Conservation (phyloP, 2,888 invertebrate species). For the Sceliomorpha sp. region DNA sequence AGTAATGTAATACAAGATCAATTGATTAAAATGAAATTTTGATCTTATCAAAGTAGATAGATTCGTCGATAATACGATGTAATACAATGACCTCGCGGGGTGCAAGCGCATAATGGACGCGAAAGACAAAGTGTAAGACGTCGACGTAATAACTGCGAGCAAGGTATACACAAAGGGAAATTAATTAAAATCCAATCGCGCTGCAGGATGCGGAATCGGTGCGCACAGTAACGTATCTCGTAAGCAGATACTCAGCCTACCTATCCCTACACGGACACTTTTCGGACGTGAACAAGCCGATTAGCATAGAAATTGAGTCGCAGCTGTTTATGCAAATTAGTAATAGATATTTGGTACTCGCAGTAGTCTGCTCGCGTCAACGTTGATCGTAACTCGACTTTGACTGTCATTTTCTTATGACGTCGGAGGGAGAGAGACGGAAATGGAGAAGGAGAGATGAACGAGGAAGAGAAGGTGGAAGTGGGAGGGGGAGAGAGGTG, state of each 20-base stretch:
- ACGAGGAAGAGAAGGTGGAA: background rate
- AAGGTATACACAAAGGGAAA: slow-evolving; percentile 22
- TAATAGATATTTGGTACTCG: slow-evolving; percentile 51
- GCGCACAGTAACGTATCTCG: slow-evolving; percentile 44
- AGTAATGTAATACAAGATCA: too few species aligned
- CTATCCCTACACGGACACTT: slow-evolving; percentile 42
- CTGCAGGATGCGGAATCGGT: slow-evolving; percentile 25
- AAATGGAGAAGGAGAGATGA: background rate
- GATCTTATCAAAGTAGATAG: too few species aligned
- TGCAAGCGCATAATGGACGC: slow-evolving; percentile 8
- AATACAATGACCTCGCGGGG: too few species aligned
- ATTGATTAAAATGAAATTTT: too few species aligned
- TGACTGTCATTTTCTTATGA: slow-evolving; percentile 40
- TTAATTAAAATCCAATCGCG: slow-evolving; percentile 54
- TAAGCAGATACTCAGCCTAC: slow-evolving; percentile 38
- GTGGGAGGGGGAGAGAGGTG: background rate
- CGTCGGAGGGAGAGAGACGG: slow-evolving; percentile 4
- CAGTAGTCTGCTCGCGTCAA: slow-evolving; percentile 37
- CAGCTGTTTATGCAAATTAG: slow-evolving; percentile 77
- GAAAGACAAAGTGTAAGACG: slow-evolving; percentile 1
- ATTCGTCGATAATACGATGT: too few species aligned
- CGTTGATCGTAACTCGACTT: slow-evolving; percentile 46
- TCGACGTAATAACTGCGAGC: slow-evolving; percentile 12
- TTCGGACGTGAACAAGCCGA: slow-evolving; percentile 69
- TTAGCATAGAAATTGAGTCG: slow-evolving; percentile 79